Base-by-base conservation (phyloP, 2,888 invertebrate species). In the Scaptomyza cyrtandrae region DNA sequence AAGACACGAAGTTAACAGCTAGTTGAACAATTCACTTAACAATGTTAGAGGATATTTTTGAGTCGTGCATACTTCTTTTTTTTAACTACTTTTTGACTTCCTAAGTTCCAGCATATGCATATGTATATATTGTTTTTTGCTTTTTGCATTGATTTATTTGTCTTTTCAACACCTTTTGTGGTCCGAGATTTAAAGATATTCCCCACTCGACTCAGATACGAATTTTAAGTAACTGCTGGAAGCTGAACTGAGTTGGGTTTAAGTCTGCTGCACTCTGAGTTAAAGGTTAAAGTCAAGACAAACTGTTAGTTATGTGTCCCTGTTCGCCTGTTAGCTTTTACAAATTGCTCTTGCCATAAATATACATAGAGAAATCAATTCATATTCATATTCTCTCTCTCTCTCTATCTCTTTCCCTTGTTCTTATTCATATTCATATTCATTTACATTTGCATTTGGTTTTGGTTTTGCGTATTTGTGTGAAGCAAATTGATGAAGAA, bases 121-220 rank as follows among this genome's bases (percentile, higher is more conserved):
- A 24, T 24, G 6, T 24, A 13, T n/a, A 5, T 19, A 24, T 46
- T 14, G 7, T 29, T 11, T 10, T 41, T 46, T 46, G 39, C 33
- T 16, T 10, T 53, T 66, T 56, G 50, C 68, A 64, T 52, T 71
- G 78, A 86, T 82, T 82, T 75, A 84, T 82, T 79, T 78, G 60
- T 60, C 62, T 69, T 69, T 81, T 80, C 67, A 78, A 72, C 87
- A 74, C 78, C 74, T 74, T 76, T 59, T 75, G 56, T 68, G 61
- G 14, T 44, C 10, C 16, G 41, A 16, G 16, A 27, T 55, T 35
- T 46, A 58, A 52, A 41, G 41, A 61, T 55, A 63, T 63, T 56
- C 37, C 45, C 48, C 44, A 50, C 48, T 52, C 44, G 70, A 70
- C 69, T 59, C 50, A 16, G 16, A 41, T 9, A 41, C 9, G 24